Evolutionary conservation across 2,113 vertebrate genomes (phyloP).

Genomic region (Erythrolamprus reginae): DNA sequence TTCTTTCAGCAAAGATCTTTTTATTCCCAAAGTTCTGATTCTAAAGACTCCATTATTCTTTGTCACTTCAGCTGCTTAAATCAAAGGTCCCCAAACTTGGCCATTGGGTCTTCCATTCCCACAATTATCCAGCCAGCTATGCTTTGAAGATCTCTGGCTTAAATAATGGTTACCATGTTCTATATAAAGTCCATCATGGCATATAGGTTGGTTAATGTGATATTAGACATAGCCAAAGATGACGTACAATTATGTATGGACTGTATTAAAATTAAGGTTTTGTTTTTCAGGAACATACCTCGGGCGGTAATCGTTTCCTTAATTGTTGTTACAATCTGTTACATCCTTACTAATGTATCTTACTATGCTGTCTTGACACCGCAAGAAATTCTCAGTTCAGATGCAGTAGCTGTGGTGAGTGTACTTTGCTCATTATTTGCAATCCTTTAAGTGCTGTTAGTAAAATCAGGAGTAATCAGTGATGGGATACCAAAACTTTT

Average conservation of each 20-base stretch:
- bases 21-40: neutral
- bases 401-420: conserved; percentile 47
- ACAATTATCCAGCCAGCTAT: too few relatives aligned
- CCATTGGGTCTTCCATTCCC: too few relatives aligned
- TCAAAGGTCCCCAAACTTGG: too few relatives aligned
- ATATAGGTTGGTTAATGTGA: neutral
- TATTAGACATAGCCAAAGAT: conserved; percentile 13
- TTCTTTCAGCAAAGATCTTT: neutral
- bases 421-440: neutral
- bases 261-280: conserved; percentile 26
- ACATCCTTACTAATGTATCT: conserved; percentile 46
- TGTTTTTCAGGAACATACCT: conserved; percentile 45
- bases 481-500: too few relatives aligned
- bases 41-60: neutral
- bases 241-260: conserved; percentile 16
- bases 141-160: neutral
- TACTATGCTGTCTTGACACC: conserved; percentile 55
- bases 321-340: conserved; percentile 40
- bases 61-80: neutral
- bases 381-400: conserved; percentile 55
- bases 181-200: neutral
- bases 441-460: neutral
- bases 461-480: neutral
- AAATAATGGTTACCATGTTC: neutral
- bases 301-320: conserved; percentile 41